Base-by-base conservation (phyloP, 2,113 vertebrate genomes). In the Eonycteris spelaea region DNA sequence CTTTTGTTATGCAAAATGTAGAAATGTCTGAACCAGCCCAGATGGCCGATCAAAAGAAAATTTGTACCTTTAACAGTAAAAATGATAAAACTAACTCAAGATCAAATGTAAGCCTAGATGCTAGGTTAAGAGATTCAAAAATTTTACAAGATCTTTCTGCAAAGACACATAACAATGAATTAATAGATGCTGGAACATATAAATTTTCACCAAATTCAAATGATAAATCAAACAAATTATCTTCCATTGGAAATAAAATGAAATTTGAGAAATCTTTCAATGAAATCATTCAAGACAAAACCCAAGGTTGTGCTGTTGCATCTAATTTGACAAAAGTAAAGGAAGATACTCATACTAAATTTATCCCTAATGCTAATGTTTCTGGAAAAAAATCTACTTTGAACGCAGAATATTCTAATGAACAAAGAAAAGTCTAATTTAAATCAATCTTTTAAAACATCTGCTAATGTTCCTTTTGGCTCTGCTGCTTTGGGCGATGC, bases 1-100 rank as follows among this genome's bases (percentile, higher is more conserved):
- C 98, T 78, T 98, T 99, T 92, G 88, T 99, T 71, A 96, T 99
- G 96, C 99, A 99, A 67, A 98, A 99, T 98, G 98, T 98, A 18
- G 98, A 99, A 96, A 98, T 98, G 80, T 98, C 99, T 18, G 98
- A 98, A 73, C 88, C 86, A 74, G 21, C 43, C 55, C 92, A 85
- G 61, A 45, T 65, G 96, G 3, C 82, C 80, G 35, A 71, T 95
- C 68, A 87, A 63, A 92, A 65, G 51, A 68, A 53, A 77, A 21
- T 68, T 8, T 53, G 35, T 65, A 43, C 43, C 8, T 3, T 0
- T 10, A 53, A 97, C 1, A 98, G 97, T 40, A 98, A 98, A 96
- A 98, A 74, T 57, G 80, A 82, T 45, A n/a, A 68, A 84, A 45
- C n/a, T 48, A 94, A n/a, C 5, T 78, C 91, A 89, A 78, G 15